Evolutionary conservation across 64 coral and sea anemone genomes (phyloP).

Genomic region (Pocillopora verrucosa): DNA sequence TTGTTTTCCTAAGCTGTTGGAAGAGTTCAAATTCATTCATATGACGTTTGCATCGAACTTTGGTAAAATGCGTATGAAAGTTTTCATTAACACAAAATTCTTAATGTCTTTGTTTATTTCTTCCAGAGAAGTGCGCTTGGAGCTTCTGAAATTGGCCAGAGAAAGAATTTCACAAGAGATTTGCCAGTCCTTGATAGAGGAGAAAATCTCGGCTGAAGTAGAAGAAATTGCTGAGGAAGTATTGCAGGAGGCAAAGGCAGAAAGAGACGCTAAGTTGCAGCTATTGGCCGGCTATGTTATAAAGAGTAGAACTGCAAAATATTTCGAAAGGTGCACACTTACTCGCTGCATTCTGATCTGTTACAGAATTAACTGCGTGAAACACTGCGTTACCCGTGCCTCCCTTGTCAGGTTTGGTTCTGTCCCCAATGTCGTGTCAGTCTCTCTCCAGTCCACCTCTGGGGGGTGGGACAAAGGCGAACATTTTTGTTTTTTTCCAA

Average conservation of each 20-base stretch:
- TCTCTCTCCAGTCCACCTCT: no score
- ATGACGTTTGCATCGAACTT: no score
- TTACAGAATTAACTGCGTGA: no score
- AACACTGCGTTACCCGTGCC: no score
- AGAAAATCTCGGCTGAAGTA: constrained; percentile 37
- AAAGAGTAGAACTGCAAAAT: constrained; percentile 38
- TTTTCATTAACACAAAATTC: no score
- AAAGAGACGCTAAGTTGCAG: constrained; percentile 58
- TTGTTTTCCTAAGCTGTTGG: no score
- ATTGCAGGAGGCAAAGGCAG: constrained; percentile 57
- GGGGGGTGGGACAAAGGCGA: no score
- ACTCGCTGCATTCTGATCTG: background rate
- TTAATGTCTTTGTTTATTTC: background rate
- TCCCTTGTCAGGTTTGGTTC: no score
- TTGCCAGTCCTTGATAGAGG: constrained; percentile 33
- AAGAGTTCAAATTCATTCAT: no score
- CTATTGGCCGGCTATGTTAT: constrained; percentile 31
- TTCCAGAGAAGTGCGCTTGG: constrained; percentile 29
- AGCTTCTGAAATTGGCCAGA: constrained; percentile 26
- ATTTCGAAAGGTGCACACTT: constrained; percentile 55
- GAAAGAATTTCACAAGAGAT: constrained; percentile 52
- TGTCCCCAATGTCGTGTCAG: no score
- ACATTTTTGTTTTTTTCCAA: no score
- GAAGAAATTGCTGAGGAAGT: constrained; percentile 1
- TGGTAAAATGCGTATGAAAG: no score